Conservation (phyloP, 2,797 vertebrate species). For the Hippopotamyrus pictus region DNA sequence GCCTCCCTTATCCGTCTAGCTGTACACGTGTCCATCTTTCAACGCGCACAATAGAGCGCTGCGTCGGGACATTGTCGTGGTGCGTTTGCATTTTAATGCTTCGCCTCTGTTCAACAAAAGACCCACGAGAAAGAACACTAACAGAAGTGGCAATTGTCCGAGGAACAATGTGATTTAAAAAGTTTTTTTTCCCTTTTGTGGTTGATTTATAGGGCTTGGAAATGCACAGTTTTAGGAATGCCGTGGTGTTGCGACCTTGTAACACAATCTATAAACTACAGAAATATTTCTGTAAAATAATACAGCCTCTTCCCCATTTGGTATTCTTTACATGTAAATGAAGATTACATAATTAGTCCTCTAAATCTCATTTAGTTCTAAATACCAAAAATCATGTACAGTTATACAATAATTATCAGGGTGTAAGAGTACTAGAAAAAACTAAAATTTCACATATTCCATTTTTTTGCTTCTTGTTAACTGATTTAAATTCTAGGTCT, state of each 20-base stretch:
- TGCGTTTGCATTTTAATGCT: constrained; percentile 37
- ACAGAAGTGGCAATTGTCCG: constrained; percentile 35
- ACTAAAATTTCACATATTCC: neutral
- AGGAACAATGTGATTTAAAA: neutral
- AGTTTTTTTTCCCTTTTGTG: neutral
- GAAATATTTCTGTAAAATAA: neutral
- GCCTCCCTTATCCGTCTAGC: constrained; percentile 38
- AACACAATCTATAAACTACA: neutral
- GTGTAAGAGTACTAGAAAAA: neutral
- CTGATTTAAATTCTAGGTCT: neutral
- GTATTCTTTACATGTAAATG: neutral
- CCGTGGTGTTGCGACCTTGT: neutral
- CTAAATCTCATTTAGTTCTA: neutral
- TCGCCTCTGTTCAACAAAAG: constrained; percentile 40
- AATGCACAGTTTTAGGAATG: neutral
- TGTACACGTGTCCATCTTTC: constrained; percentile 59
- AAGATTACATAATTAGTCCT: neutral
- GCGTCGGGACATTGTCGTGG: constrained; percentile 48
- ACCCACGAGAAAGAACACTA: constrained; percentile 17
- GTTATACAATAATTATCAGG: neutral
- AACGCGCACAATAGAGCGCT: constrained; percentile 50
- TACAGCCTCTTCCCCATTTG: neutral
- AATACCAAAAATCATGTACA: neutral
- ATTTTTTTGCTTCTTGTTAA: neutral
- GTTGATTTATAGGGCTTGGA: neutral